Evolutionary conservation across 2,797 vertebrate genomes (phyloP).

Genomic region (Apodemus agrarius): DNA sequence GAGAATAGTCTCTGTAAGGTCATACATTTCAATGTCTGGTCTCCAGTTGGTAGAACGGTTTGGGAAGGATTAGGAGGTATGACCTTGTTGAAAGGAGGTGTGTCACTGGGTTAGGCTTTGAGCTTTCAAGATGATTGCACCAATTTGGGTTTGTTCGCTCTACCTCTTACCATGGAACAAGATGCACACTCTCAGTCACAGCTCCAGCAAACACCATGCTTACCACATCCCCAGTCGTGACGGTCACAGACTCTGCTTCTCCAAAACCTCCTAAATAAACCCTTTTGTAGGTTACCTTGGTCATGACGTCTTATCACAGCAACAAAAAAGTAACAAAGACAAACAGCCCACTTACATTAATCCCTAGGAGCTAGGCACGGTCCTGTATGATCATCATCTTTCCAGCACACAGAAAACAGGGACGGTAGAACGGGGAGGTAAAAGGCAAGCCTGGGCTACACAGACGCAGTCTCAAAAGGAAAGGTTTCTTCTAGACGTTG

Average conservation of each 20-base stretch:
- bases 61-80: neutral
- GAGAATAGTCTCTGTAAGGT: neutral
- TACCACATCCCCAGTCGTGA: neutral
- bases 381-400: no score
- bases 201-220: neutral
- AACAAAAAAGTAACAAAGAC: neutral
- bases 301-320: neutral
- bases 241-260: neutral
- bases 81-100: no score
- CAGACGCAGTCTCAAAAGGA: neutral
- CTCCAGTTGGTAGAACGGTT: neutral
- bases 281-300: neutral
- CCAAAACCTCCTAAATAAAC: neutral
- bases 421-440: neutral
- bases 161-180: neutral
- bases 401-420: neutral
- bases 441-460: neutral
- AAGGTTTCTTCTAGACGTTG: neutral
- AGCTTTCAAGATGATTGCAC: neutral
- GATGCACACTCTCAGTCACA: no score
- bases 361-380: neutral
- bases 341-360: neutral
- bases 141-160: neutral
- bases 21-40: neutral
- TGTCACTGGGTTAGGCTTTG: neutral